A percentile compares a stretch with the other conserved stretches of the same genome.
These are phyloP conservation scores for Cephonodes hylas DNA, from an alignment of 2,888 invertebrate species.

Conservation along the genomic window DNA sequence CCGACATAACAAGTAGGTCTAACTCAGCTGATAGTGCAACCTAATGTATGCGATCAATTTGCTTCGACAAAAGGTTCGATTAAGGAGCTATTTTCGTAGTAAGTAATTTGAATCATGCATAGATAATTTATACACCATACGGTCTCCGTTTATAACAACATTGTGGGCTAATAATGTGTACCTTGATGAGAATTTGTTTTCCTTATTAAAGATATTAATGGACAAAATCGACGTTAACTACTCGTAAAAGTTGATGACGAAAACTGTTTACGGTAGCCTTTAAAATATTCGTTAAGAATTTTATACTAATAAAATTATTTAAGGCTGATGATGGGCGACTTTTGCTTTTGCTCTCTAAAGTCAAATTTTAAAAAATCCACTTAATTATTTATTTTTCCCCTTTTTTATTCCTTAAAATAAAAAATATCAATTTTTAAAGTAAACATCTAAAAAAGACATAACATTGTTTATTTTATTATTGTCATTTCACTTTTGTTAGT, in stretches of 20 bases:
- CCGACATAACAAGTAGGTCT: slow-evolving; percentile 6
- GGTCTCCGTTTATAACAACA: slow-evolving; percentile 44
- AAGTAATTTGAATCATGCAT: slow-evolving; percentile 39
- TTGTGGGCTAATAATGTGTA: background rate
- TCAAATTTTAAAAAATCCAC: too few relatives aligned
- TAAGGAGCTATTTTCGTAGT: slow-evolving; percentile 38
- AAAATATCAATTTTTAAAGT: too few relatives aligned
- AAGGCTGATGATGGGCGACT: too few relatives aligned
- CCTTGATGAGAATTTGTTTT: background rate
- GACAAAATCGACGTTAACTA: too few relatives aligned
- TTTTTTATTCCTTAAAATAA: too few relatives aligned
- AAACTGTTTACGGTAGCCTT: background rate
- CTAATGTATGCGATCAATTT: slow-evolving; percentile 37
- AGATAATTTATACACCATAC: slow-evolving; percentile 32
- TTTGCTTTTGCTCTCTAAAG: too few relatives aligned
- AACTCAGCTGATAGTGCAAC: slow-evolving; percentile 16
- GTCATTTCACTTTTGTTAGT: too few relatives aligned
- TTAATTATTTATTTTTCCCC: too few relatives aligned
- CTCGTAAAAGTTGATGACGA: background rate
- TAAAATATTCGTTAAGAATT: too few relatives aligned
- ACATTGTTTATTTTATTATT: too few relatives aligned
- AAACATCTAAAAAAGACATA: too few relatives aligned
- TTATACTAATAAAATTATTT: too few relatives aligned
- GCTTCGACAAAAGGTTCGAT: slow-evolving; percentile 41
- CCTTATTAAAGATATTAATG: background rate